These are phyloP conservation scores for Selenia dentaria DNA, from an alignment of 2,888 invertebrate genomes.

Conservation along the genomic window DNA sequence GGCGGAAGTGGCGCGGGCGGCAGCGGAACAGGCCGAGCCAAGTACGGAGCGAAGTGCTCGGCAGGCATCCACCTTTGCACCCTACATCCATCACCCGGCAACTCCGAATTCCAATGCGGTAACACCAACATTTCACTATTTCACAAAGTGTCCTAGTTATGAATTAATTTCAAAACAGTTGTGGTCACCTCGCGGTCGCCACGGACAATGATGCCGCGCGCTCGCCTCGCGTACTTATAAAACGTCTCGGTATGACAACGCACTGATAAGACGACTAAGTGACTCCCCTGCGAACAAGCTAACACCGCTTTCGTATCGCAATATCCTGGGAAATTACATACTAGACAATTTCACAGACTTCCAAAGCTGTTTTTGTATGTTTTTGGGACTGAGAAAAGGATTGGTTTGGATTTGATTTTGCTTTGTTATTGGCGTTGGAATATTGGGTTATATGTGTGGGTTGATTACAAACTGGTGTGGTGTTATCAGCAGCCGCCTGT, in stretches of 20 bases:
- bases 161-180: constrained; percentile 28
- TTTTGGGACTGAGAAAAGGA: not conserved
- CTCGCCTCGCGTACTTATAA: constrained; percentile 74
- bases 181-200: constrained; percentile 67
- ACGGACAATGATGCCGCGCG: constrained; percentile 66
- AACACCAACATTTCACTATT: constrained; percentile 71
- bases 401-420: not conserved
- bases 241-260: constrained; percentile 71
- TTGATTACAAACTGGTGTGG: constrained; percentile 32
- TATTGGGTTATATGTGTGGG: constrained; percentile 30
- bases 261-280: constrained; percentile 65
- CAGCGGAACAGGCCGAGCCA: constrained; percentile 61
- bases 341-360: not conserved
- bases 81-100: constrained; percentile 64
- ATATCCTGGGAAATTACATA: constrained; percentile 24
- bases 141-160: constrained; percentile 24
- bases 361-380: not conserved
- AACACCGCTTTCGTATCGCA: constrained; percentile 26
- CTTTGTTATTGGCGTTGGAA: constrained; percentile 9
- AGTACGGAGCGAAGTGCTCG: constrained; percentile 73
- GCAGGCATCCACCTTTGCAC: constrained; percentile 73
- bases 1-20: constrained; percentile 55
- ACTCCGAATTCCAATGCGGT: constrained; percentile 72
- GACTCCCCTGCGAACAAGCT: constrained; percentile 75
- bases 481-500: constrained; percentile 77